Evolutionary conservation across 2,888 invertebrate genomes (phyloP).

Genomic region (Ptychoptera albimana): DNA sequence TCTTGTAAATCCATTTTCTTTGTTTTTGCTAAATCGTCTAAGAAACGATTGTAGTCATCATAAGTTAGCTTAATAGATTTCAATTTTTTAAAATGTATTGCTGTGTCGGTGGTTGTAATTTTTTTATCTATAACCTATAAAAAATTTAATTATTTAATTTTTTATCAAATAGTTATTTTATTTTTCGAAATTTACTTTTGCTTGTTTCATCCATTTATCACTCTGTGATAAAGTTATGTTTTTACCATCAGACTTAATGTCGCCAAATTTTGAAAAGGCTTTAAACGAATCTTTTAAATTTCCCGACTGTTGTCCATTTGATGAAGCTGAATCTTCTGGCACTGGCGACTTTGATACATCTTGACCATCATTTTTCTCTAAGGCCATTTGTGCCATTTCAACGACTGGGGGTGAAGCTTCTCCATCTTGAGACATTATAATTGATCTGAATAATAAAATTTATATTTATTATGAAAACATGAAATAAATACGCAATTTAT

Average conservation of each 20-base stretch:
- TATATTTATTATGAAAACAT: neutral
- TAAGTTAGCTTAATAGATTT: conserved; percentile 62
- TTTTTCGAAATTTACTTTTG: conserved; percentile 35
- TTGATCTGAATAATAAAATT: conserved; percentile 11
- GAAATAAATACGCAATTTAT: neutral
- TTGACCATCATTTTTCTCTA: conserved; percentile 16
- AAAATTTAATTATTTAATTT: neutral
- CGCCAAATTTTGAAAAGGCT: conserved; percentile 75
- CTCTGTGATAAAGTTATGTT: conserved; percentile 75
- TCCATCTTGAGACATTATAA: conserved; percentile 11
- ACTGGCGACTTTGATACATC: neutral
- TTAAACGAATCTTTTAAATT: conserved; percentile 54
- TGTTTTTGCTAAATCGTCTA: conserved; percentile 71
- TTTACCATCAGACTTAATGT: conserved; percentile 71
- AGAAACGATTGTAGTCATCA: conserved; percentile 67
- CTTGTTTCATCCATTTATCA: conserved; percentile 91
- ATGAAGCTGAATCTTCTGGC: conserved; percentile 4
- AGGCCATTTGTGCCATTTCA: conserved; percentile 25
- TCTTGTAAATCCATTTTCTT: conserved; percentile 66
- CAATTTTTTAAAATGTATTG: conserved; percentile 76
- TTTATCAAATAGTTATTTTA: conserved; percentile 34
- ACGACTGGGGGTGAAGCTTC: conserved; percentile 18
- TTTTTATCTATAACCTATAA: conserved; percentile 55
- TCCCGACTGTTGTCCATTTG: conserved; percentile 16
- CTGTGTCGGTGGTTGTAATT: conserved; percentile 80